These are phyloP conservation scores for Synanthedon myopaeformis DNA, from an alignment of 2,888 invertebrate species.

Conservation along the genomic window DNA sequence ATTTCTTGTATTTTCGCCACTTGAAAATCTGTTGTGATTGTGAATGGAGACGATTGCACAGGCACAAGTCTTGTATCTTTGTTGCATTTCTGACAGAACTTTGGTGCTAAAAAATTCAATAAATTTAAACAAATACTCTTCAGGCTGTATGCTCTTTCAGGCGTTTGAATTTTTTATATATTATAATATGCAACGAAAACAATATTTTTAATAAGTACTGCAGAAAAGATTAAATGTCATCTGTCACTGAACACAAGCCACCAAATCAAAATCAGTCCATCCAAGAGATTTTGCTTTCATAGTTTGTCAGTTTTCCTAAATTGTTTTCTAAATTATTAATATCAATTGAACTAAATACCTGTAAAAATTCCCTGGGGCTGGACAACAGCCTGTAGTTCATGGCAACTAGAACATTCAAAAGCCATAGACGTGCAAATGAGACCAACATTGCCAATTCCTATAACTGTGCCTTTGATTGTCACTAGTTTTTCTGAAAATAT, in stretches of 20 bases:
- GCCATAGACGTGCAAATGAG: constrained; percentile 81
- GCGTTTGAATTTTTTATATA: not conserved
- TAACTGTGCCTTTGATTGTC: constrained; percentile 86
- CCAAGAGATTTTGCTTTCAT: too few relatives aligned
- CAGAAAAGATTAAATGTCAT: too few relatives aligned
- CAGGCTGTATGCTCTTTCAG: constrained; percentile 8
- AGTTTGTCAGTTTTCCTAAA: too few relatives aligned
- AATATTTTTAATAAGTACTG: not conserved
- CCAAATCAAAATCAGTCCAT: too few relatives aligned
- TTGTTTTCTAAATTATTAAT: too few relatives aligned
- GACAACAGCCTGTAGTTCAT: constrained; percentile 73
- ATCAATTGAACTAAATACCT: constrained; percentile 21
- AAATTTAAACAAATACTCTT: too few relatives aligned
- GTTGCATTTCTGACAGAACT: constrained; percentile 71
- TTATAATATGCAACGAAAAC: not conserved
- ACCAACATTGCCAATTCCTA: constrained; percentile 80
- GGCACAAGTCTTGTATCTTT: constrained; percentile 74
- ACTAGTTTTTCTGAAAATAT: constrained; percentile 75
- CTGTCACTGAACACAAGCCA: too few relatives aligned
- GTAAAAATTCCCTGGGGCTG: constrained; percentile 71
- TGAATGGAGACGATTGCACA: constrained; percentile 74
- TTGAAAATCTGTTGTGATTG: constrained; percentile 83
- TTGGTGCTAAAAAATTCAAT: constrained; percentile 45
- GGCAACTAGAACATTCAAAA: constrained; percentile 80
- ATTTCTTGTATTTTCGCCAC: constrained; percentile 86